These are phyloP conservation scores for Orchesella flavescens DNA, from an alignment of 2,888 invertebrate genomes.

Conservation along the genomic window DNA sequence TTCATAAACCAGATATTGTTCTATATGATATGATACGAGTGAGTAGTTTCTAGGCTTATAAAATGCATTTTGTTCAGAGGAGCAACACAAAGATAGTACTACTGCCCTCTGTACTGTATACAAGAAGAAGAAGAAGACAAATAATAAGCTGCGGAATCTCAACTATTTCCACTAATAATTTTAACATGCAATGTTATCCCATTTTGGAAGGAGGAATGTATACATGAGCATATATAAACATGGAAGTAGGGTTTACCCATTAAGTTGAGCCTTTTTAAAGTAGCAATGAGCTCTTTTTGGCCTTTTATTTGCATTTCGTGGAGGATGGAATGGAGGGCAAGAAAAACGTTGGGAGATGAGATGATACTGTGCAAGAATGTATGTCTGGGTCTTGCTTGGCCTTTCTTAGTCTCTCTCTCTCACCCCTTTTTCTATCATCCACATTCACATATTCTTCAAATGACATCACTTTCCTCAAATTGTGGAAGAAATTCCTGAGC, in stretches of 20 bases:
- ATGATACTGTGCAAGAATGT: neutral
- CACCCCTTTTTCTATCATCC: slow-evolving; percentile 45
- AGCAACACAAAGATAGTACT: neutral
- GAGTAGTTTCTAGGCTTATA: neutral
- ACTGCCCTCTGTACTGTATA: neutral
- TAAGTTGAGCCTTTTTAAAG: slow-evolving; percentile 56
- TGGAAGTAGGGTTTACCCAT: slow-evolving; percentile 25
- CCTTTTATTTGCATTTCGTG: slow-evolving; percentile 28
- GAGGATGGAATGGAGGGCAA: neutral
- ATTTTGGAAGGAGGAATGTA: neutral
- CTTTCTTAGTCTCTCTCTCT: slow-evolving; percentile 45
- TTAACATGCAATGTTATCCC: slow-evolving; percentile 69
- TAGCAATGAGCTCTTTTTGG: slow-evolving; percentile 24
- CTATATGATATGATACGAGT: slow-evolving; percentile 13
- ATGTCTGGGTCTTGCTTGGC: neutral
- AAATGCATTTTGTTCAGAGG: slow-evolving; percentile 40
- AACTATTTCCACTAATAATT: slow-evolving; percentile 71
- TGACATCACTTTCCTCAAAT: slow-evolving; percentile 22
- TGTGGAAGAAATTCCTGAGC: neutral
- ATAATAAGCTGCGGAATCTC: slow-evolving; percentile 71
- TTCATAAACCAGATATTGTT: slow-evolving; percentile 16
- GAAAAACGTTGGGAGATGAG: neutral
- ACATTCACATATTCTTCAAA: slow-evolving; percentile 9
- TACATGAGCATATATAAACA: neutral
- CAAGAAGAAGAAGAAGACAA: slow-evolving; percentile 36